Evolutionary conservation across 1,140 invertebrate genomes (phyloP).

Genomic region (Macrobrachium rosenbergii): DNA sequence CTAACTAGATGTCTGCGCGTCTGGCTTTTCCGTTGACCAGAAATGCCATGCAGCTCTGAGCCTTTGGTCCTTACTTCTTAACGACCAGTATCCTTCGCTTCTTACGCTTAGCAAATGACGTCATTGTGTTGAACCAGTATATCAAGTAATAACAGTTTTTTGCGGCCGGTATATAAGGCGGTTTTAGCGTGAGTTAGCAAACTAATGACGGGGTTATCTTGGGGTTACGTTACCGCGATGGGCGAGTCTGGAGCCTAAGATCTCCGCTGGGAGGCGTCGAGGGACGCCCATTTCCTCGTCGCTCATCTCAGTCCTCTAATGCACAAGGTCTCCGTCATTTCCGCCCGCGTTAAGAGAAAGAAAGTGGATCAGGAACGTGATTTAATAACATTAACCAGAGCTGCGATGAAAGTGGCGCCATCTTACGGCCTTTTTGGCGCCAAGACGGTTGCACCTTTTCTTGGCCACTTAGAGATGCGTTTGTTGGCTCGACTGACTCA

Average conservation of each 20-base stretch:
- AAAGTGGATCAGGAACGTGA: slow-evolving; percentile 1
- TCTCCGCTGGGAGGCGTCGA: neutral
- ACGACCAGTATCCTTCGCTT: neutral
- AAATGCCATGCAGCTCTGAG: neutral
- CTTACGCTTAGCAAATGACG: neutral
- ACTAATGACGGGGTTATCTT: neutral
- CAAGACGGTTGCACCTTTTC: no score
- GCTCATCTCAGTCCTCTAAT: neutral
- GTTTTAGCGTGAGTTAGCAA: slow-evolving; percentile 3
- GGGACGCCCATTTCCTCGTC: neutral
- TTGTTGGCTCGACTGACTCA: no score
- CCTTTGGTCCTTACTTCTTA: no score
- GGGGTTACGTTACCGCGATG: neutral
- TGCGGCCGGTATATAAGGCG: slow-evolving; percentile 3
- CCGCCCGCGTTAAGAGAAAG: neutral
- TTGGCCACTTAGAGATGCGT: no score
- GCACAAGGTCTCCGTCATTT: neutral
- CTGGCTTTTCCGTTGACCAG: neutral
- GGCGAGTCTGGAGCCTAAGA: neutral
- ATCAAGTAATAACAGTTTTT: slow-evolving; percentile 1
- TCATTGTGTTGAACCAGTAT: neutral
- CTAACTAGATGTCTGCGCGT: slow-evolving; percentile 41
- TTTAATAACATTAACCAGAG: slow-evolving; percentile 13
- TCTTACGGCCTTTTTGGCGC: no score
- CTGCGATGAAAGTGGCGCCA: neutral